Percentiles rank a stretch among this genome's conserved stretches.
phyloP scores from a whole-genome alignment of 2,797 vertebrate genomes.

The Picus viridis region DNA sequence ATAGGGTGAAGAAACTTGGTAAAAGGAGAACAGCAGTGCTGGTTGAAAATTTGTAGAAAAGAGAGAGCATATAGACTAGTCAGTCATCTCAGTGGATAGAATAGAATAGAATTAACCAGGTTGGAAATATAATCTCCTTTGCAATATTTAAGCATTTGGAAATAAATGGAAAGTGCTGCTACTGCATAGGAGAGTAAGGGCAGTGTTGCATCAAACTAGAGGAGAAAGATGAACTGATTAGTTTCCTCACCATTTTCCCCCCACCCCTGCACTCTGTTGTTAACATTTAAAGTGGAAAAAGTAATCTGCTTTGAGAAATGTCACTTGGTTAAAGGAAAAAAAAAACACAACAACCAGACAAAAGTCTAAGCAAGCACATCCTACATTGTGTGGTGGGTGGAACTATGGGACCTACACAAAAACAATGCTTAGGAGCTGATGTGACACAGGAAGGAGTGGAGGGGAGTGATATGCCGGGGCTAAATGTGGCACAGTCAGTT shows the following conservation, averaged over 20 bases:
- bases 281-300: conserved; percentile 52
- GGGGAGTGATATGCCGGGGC: rapidly evolving
- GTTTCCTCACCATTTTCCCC: background rate
- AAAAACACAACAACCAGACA: background rate
- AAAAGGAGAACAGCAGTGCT: background rate
- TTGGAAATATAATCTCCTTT: background rate
- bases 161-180: background rate
- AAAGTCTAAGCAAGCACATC: background rate
- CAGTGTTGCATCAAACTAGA: background rate
- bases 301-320: conserved; percentile 14
- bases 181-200: background rate
- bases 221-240: conserved; percentile 26
- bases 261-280: background rate
- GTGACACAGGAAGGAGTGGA: background rate
- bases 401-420: background rate
- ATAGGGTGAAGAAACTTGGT: background rate
- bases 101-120: no score
- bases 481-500: background rate
- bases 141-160: background rate
- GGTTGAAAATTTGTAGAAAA: background rate
- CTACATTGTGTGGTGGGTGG: background rate
- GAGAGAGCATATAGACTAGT: background rate
- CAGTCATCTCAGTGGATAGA: background rate
- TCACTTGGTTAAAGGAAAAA: background rate
- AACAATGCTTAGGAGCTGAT: background rate